Percentiles rank a stretch among this genome's conserved stretches.
Evolutionary conservation across 2,113 vertebrate species (phyloP).

Genomic region (Urocynchramus pylzowi): DNA sequence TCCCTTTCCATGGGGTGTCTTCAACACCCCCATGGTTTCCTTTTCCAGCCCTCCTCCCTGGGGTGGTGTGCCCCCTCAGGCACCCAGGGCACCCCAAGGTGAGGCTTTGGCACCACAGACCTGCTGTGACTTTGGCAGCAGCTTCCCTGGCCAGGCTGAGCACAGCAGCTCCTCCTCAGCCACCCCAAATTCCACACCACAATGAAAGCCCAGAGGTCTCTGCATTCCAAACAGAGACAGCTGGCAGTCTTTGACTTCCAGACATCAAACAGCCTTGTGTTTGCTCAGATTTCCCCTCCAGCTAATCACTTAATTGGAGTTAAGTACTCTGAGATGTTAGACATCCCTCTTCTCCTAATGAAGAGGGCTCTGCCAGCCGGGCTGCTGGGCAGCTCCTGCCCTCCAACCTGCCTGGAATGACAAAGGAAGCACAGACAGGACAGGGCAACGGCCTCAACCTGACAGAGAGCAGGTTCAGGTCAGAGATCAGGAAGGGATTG

Average conservation of each 20-base stretch:
- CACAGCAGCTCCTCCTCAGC: background rate
- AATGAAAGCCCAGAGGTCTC: background rate
- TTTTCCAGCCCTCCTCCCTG: background rate
- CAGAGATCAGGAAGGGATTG: fast-evolving
- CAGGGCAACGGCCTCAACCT: fast-evolving
- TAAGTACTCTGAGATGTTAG: background rate
- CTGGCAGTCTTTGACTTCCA: background rate
- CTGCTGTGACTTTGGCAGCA: background rate
- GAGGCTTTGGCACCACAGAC: background rate
- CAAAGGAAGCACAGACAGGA: background rate
- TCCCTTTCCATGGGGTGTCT: background rate
- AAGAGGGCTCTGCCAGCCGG: background rate
- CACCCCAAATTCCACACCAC: background rate
- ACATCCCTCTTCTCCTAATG: background rate
- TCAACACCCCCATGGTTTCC: background rate
- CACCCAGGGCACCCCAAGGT: background rate
- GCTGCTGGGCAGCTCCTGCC: background rate
- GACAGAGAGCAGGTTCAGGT: fast-evolving
- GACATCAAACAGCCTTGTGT: background rate
- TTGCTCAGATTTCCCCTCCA: background rate
- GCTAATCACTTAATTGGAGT: conserved; percentile 51
- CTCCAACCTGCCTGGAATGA: fast-evolving
- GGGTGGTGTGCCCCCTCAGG: fast-evolving
- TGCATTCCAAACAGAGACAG: background rate
- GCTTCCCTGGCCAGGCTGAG: background rate